Percentiles rank a stretch among this genome's conserved stretches.
Evolutionary conservation across 2,797 vertebrate species (phyloP).

Genomic region (Sebastes aleutianus): DNA sequence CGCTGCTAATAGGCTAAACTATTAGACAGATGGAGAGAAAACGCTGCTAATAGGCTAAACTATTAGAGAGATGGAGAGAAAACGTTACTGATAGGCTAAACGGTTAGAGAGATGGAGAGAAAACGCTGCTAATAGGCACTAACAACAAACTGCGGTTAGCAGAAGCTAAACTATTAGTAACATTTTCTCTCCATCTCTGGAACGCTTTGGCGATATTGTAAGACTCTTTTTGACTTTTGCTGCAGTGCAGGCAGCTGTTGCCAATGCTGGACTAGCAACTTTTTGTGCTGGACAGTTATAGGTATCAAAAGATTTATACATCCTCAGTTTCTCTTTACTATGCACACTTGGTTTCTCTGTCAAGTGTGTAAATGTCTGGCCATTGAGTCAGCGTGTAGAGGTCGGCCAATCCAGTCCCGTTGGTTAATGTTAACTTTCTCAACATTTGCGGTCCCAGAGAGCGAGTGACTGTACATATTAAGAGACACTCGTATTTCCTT

Average conservation of each 20-base stretch:
- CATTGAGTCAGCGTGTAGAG: too few species aligned
- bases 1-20: rapidly evolving
- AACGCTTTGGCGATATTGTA: neutral
- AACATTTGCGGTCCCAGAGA: too few species aligned
- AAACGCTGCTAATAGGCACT: too few species aligned
- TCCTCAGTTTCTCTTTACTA: neutral
- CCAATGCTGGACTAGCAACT: neutral
- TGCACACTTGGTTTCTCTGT: neutral
- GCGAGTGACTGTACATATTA: too few species aligned
- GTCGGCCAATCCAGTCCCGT: too few species aligned
- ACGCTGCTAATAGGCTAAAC: rapidly evolving
- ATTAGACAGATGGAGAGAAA: too few species aligned
- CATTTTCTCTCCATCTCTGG: neutral
- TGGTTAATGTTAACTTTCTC: too few species aligned
- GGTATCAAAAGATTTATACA: neutral
- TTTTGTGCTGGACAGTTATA: neutral
- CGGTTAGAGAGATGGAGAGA: too few species aligned
- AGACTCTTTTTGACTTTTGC: neutral
- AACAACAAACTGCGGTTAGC: too few species aligned
- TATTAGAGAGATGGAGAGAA: too few species aligned
- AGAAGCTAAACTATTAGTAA: neutral
- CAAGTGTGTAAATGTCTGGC: neutral
- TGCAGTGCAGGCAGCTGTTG: neutral
- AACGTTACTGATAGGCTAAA: rapidly evolving
- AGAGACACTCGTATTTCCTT: too few species aligned